Evolutionary conservation across 1,140 invertebrate species (phyloP), one percentile per base, ranked within the genome.

Genomic region (Branchinecta lynchi): DNA sequence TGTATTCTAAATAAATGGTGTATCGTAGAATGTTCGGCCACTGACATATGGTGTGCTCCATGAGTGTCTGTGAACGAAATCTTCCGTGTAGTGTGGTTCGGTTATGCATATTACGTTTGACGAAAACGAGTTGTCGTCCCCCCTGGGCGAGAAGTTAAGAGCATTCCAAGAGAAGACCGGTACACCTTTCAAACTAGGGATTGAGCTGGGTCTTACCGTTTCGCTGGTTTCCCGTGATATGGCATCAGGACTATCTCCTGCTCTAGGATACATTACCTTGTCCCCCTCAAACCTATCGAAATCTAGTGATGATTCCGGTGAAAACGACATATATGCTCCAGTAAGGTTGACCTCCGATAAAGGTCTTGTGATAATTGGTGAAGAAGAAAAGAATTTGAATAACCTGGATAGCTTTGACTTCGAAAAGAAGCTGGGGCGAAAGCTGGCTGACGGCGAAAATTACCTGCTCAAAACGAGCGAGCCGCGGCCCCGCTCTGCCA

Each of bases 301-400:
- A 60, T 20, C 51, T 20, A 20, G 51, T 60, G 51, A 60, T 60
- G 32, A 32, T 32, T 32, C 32, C 32, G 32, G 32, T 32, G 51
- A 60, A 60, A 60, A 60, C 17, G 51, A 60, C 51, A 60, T 60
- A 15, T 60, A 60, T 60, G 51, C 51, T 15, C 51, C 51, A 60
- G 51, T 60, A 20, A 60, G 17, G 17, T 60, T 60, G 51, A 60
- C 51, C 51, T 60, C 51, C 17, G 51, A 60, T 60, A 60, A 60
- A 60, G 51, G 51, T 12, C 17, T 60, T 12, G 51, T 60, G 51
- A 60, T 60, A 12, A 60, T 60, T 60, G 17, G 12, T 60, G 51
- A 60, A 15, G 12, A 60, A 60, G 51, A 60, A 15, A 20, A 20
- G 51, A 20, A 20, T 20, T 60, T 60, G 51, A 60, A 60, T 60